Conservation (phyloP, 2,888 invertebrate species). For the Nephrotoma guestfalica region DNA sequence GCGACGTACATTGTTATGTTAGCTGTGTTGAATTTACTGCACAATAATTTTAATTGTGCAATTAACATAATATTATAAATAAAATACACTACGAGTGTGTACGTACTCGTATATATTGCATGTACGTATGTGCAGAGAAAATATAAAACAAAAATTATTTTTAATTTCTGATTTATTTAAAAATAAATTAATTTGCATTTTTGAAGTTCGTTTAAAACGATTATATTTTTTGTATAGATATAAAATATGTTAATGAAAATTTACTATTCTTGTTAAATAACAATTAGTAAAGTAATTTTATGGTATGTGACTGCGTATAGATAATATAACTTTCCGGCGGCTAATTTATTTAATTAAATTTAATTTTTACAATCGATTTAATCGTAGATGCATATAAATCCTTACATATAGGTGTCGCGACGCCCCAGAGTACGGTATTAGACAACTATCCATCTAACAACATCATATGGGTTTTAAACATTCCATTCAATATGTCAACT, state of each 20-base stretch:
- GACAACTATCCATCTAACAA: too few species aligned
- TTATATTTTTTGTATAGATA: background rate
- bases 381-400: too few species aligned
- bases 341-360: background rate
- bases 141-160: background rate
- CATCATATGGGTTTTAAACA: too few species aligned
- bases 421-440: too few species aligned
- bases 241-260: background rate
- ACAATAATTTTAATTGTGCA: background rate
- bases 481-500: too few species aligned
- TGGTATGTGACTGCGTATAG: background rate
- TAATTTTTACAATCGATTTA: too few species aligned
- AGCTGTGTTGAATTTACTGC: background rate
- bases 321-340: background rate
- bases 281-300: background rate
- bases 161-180: background rate
- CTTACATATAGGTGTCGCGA: too few species aligned
- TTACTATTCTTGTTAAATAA: background rate
- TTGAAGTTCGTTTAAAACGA: background rate
- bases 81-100: background rate
- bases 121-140: too few species aligned
- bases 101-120: too few species aligned
- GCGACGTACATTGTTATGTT: background rate
- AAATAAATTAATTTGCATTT: background rate
- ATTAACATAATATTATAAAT: background rate